phyloP scores from a whole-genome alignment of 2,113 vertebrate species.

The Aptenodytes patagonicus region DNA sequence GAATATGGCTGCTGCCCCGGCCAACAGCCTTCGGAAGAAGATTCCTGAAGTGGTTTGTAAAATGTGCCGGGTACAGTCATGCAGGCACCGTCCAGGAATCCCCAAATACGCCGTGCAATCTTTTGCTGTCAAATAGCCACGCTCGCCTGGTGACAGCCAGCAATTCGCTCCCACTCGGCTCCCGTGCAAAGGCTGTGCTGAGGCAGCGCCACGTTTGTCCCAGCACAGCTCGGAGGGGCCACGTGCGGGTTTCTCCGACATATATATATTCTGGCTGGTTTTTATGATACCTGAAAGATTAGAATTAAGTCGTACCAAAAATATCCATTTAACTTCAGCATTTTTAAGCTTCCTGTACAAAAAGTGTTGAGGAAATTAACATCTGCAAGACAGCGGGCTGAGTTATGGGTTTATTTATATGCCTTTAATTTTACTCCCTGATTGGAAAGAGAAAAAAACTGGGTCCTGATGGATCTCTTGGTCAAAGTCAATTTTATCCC shows the following conservation, averaged over 20 bases:
- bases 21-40: not conserved
- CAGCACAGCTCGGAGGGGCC: not conserved
- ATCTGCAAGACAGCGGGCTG: not conserved
- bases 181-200: rapidly evolving
- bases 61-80: not conserved
- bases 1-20: not conserved
- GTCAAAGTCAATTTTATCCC: not conserved
- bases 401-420: not conserved
- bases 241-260: not conserved
- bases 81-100: not conserved
- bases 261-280: not conserved
- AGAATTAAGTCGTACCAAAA: slow-evolving; percentile 11
- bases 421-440: not conserved
- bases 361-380: not conserved
- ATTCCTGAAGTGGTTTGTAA: slow-evolving; percentile 7
- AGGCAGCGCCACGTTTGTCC: not conserved
- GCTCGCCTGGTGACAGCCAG: not conserved
- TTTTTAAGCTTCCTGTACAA: not conserved
- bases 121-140: not conserved
- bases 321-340: not conserved
- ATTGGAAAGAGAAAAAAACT: not conserved
- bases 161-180: not conserved
- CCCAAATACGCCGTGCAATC: not conserved
- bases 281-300: not conserved
- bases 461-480: not conserved